Base-by-base conservation (phyloP, 2,797 vertebrate genomes). In the Bucorvus abyssinicus region DNA sequence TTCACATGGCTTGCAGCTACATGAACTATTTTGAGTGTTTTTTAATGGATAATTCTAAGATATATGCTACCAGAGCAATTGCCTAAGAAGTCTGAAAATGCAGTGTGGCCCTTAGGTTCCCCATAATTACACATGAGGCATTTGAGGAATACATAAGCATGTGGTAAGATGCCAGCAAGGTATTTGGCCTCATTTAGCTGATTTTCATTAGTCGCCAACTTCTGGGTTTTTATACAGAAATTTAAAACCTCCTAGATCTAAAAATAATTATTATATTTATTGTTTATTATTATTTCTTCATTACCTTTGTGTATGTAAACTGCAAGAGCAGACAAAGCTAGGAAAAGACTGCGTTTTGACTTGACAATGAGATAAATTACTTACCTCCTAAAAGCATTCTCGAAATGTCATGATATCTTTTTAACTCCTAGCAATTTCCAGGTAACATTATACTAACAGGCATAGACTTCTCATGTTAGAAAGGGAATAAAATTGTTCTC, bases 1-100 rank as follows among this genome's bases (percentile, higher is more conserved):
- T 95, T 95, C 70, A 60, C 26, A n/a, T 68, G 80, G 76, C 65
- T 87, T 63, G 38, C 77, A 91, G 88, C 73, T 69, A 60, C 61
- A 6, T 55, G 4, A 64, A 63, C 36, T 75, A 81, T 79, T 93
- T 87, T 24, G 36, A 36, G 30, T 69, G 55, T 12, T 76, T 76
- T 94, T 90, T 67, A 84, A 56, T 36, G 29, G 42, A 67, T 85
- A 78, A 90, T 73, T 90, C 50, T 61, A 84, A 91, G 38, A 32
- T 11, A 10, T 47, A 56, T 27, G 59, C 42, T 95, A 69, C 53
- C 52, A 67, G 63, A 49, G 63, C 15, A 76, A 82, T 30, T 82
- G 47, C 50, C 55, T 59, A 52, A 56, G 50, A 50, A 71, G 63
- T 47, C 38, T 84, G 59, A 86, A 91, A 95, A 91, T 45, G 16